Evolutionary conservation across 2,888 invertebrate species (phyloP).

Genomic region (Epistrophella euchroma): DNA sequence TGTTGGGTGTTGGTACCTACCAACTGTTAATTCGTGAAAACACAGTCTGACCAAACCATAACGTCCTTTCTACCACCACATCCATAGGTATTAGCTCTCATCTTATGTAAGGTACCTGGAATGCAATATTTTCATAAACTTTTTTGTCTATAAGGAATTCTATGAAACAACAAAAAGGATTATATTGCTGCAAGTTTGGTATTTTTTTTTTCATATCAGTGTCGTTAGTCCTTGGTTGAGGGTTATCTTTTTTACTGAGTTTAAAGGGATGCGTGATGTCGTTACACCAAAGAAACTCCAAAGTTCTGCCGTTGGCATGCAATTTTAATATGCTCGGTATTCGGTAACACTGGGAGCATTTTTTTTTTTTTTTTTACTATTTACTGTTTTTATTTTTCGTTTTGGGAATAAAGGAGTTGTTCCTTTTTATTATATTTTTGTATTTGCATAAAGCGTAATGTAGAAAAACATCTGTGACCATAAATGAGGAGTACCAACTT

Average conservation of each 20-base stretch:
- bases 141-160: slow-evolving; percentile 22
- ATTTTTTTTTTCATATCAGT: slow-evolving; percentile 3
- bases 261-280: slow-evolving; percentile 45
- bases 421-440: not conserved
- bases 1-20: too few relatives aligned
- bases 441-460: not conserved
- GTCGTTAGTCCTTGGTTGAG: slow-evolving; percentile 23
- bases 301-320: slow-evolving; percentile 37
- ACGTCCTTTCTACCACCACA: not conserved
- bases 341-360: slow-evolving; percentile 5
- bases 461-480: not conserved
- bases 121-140: slow-evolving; percentile 32
- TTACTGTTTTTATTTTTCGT: slow-evolving; percentile 27
- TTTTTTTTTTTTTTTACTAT: not conserved
- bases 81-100: not conserved
- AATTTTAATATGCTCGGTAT: slow-evolving; percentile 44
- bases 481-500: not conserved
- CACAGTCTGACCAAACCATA: slow-evolving; percentile 49
- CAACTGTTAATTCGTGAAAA: slow-evolving; percentile 29
- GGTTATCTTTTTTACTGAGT: not conserved
- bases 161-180: slow-evolving; percentile 6
- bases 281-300: slow-evolving; percentile 38
- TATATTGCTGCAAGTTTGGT: slow-evolving; percentile 1
- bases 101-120: not conserved
- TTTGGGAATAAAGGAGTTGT: not conserved